A percentile compares a stretch with the other conserved stretches of the same genome.
These are phyloP conservation scores for Brenthis daphne DNA, from an alignment of 2,888 invertebrate genomes.

Conservation along the genomic window DNA sequence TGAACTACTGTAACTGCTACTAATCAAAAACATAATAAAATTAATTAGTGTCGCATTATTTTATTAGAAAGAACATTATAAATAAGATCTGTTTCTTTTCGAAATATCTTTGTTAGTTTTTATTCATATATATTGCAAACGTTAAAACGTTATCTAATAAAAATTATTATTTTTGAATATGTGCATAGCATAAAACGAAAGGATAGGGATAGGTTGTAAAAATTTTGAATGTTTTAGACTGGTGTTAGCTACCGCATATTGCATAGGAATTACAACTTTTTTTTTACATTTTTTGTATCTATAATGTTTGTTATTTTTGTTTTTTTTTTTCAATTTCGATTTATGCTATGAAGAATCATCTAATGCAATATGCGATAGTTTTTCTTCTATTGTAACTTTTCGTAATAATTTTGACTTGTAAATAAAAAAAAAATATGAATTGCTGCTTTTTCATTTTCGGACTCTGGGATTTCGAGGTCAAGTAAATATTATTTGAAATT, in stretches of 20 bases:
- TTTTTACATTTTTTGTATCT: neutral
- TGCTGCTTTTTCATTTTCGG: neutral
- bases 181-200: neutral
- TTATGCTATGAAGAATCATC: too few relatives aligned
- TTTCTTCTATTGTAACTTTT: neutral
- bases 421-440: conserved; percentile 19
- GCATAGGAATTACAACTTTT: neutral
- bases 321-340: neutral
- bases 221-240: conserved; percentile 12
- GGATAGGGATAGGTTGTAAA: conserved; percentile 3
- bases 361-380: conserved; percentile 5
- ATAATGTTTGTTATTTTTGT: neutral
- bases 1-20: too few relatives aligned
- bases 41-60: too few relatives aligned
- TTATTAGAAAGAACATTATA: too few relatives aligned
- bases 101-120: too few relatives aligned
- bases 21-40: too few relatives aligned
- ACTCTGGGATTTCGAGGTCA: too few relatives aligned
- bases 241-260: conserved; percentile 7
- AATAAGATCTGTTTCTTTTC: too few relatives aligned
- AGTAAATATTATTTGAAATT: too few relatives aligned
- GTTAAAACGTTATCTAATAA: too few relatives aligned
- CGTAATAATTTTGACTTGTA: conserved; percentile 17
- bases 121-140: too few relatives aligned
- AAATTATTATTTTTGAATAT: too few relatives aligned